Conservation (phyloP, 1,140 invertebrate genomes). For the Bombus balteatus region DNA sequence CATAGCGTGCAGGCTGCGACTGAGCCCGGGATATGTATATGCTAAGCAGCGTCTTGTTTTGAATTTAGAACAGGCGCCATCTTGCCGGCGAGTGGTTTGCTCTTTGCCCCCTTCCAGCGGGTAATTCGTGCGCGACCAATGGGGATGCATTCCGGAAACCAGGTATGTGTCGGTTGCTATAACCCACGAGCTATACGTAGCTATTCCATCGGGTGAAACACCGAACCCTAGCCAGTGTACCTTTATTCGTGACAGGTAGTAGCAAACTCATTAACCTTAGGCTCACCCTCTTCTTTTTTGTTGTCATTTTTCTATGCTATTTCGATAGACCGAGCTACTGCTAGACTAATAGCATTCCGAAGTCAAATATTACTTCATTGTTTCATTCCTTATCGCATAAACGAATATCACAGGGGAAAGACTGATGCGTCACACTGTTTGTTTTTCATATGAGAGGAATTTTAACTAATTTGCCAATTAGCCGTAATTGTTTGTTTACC, state of each 20-base stretch:
- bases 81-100: constrained; percentile 78
- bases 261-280: constrained; percentile 71
- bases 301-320: not conserved
- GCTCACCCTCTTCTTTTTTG: constrained; percentile 8
- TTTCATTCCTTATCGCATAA: not conserved
- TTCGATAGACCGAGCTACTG: not conserved
- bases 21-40: constrained; percentile 79
- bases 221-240: constrained; percentile 48
- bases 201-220: constrained; percentile 57
- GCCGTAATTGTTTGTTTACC: no score
- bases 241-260: constrained; percentile 63
- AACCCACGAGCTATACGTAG: constrained; percentile 58
- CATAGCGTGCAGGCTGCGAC: constrained; percentile 78
- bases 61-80: constrained; percentile 83
- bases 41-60: constrained; percentile 82
- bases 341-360: not conserved
- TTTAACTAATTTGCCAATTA: no score
- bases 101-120: constrained; percentile 76
- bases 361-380: not conserved
- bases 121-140: constrained; percentile 77
- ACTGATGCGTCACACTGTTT: no score
- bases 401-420: no score
- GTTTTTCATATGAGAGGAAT: no score
- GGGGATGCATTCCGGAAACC: constrained; percentile 74
- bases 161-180: constrained; percentile 59